These are phyloP conservation scores for Drosophila subobscura DNA, from an alignment of 1,140 invertebrate species.

Conservation along the genomic window DNA sequence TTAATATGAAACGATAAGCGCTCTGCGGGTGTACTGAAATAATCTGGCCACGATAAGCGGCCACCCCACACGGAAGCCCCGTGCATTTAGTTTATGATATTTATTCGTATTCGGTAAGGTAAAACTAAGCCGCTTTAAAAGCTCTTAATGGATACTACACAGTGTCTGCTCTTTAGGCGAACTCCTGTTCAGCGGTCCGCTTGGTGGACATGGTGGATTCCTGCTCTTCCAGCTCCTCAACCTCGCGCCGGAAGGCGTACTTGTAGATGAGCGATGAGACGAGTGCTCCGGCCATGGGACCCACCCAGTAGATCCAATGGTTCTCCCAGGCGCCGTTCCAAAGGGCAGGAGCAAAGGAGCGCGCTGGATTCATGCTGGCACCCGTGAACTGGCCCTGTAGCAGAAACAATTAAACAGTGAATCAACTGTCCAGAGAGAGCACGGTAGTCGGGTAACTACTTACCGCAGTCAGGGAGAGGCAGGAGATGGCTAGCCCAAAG, in stretches of 20 bases:
- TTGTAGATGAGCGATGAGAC: conserved; percentile 86
- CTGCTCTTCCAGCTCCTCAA: conserved; percentile 1
- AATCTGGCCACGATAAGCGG: conserved; percentile 33
- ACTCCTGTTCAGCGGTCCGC: conserved; percentile 16
- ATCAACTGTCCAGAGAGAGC: background rate
- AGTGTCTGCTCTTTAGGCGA: conserved; percentile 14
- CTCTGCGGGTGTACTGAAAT: background rate
- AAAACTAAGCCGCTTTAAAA: conserved; percentile 26
- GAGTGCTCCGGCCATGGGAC: conserved; percentile 86
- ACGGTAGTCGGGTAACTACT: background rate
- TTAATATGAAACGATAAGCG: conserved; percentile 12
- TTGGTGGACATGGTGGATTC: conserved; percentile 22
- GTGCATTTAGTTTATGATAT: conserved; percentile 24
- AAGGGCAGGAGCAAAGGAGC: conserved; percentile 90
- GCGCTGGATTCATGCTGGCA: conserved; percentile 91
- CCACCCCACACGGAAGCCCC: background rate
- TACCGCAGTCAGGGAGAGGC: conserved; percentile 85
- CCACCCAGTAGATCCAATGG: conserved; percentile 93
- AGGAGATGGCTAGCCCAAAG: conserved; percentile 86
- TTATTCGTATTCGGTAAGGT: conserved; percentile 31
- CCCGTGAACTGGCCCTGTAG: conserved; percentile 88
- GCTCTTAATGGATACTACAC: conserved; percentile 13
- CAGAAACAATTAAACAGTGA: background rate
- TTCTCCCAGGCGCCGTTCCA: conserved; percentile 88
- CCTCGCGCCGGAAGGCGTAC: conserved; percentile 81